Conservation (phyloP, 2,888 invertebrate genomes). For the Campoletis raptor region DNA sequence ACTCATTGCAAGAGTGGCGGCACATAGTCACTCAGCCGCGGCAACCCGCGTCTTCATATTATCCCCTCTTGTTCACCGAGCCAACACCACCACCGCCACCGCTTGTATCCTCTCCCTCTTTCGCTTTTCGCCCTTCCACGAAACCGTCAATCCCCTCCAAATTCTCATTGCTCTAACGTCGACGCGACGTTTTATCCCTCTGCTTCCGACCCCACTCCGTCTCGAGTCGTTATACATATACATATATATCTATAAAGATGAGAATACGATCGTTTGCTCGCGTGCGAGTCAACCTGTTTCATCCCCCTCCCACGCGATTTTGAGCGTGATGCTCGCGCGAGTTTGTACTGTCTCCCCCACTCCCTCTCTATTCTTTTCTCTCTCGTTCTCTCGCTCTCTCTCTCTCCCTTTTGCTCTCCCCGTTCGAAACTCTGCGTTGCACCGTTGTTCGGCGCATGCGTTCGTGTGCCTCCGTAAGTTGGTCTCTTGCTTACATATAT, state of each 20-base stretch:
- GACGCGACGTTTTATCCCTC: conserved; percentile 48
- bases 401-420: background rate
- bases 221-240: conserved; percentile 12
- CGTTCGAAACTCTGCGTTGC: conserved; percentile 48
- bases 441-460: conserved; percentile 72
- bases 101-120: conserved; percentile 46
- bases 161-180: conserved; percentile 28
- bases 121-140: conserved; percentile 56
- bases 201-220: conserved; percentile 14
- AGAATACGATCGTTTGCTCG: conserved; percentile 79
- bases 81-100: conserved; percentile 46
- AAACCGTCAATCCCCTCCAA: conserved; percentile 18
- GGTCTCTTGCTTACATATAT: conserved; percentile 47
- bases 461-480: conserved; percentile 57
- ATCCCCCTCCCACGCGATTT: conserved; percentile 73
- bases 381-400: background rate
- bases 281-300: conserved; percentile 83
- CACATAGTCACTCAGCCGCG: conserved; percentile 49
- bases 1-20: conserved; percentile 53
- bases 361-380: background rate
- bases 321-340: conserved; percentile 62
- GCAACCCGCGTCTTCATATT: conserved; percentile 52
- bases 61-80: conserved; percentile 46
- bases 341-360: conserved; percentile 53
- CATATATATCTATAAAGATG: conserved; percentile 38